A percentile compares a stretch with the other conserved stretches of the same genome.
Evolutionary conservation across 2,113 vertebrate genomes (phyloP).

Genomic region (Amazona vittata): DNA sequence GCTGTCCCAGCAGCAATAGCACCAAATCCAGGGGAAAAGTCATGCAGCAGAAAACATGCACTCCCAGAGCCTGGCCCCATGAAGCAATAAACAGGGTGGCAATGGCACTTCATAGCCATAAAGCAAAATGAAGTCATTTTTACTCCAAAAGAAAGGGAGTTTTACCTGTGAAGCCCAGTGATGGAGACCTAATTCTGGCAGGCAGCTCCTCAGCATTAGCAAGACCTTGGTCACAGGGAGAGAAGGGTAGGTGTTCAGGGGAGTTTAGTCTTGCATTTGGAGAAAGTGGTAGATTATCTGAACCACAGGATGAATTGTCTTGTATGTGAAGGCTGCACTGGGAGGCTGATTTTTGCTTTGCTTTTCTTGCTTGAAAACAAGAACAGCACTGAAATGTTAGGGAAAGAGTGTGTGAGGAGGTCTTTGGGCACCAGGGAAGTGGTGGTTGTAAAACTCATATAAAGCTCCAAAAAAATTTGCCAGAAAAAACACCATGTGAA

Average conservation of each 20-base stretch:
- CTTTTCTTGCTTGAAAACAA: neutral
- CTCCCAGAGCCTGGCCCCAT: accelerated
- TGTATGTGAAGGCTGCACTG: neutral
- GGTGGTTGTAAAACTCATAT: neutral
- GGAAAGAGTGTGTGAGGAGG: neutral
- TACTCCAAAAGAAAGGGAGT: neutral
- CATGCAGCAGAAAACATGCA: neutral
- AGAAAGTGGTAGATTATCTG: neutral
- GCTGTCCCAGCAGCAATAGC: neutral
- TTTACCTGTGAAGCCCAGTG: neutral
- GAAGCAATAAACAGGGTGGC: neutral
- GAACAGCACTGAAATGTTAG: neutral
- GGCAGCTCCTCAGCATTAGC: neutral
- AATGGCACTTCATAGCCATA: neutral
- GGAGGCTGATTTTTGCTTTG: neutral
- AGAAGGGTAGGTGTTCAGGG: neutral
- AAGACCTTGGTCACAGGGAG: neutral
- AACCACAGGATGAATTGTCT: neutral
- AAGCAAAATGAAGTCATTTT: neutral
- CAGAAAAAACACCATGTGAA: neutral
- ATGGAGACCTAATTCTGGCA: neutral
- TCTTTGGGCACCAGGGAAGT: neutral
- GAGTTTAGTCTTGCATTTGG: neutral
- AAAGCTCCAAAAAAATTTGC: neutral
- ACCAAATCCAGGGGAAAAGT: constrained; percentile 16